Conservation (phyloP, 37 sponge, comb jelly and placozoan genomes). For the Axinella damicornis region DNA sequence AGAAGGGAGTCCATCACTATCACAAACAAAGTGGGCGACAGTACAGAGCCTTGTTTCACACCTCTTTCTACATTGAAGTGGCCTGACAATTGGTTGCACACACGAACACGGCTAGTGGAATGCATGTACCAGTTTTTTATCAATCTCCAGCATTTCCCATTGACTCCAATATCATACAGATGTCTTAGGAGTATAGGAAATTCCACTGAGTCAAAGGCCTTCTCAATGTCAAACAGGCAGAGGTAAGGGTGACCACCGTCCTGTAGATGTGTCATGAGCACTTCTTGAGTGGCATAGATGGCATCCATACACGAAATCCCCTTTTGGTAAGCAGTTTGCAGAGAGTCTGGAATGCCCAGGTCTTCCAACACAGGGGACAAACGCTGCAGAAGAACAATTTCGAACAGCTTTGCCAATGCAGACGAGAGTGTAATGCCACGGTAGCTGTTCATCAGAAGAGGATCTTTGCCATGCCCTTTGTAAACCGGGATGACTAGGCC, state of each 20-base stretch:
- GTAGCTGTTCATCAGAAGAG: neutral
- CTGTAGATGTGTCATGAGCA: neutral
- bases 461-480: conserved; percentile 7
- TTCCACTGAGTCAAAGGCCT: conserved; percentile 24
- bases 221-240: conserved; percentile 11
- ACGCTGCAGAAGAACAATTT: conserved; percentile 4
- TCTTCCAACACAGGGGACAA: neutral
- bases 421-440: conserved; percentile 19
- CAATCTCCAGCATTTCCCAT: conserved; percentile 10
- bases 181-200: neutral
- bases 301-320: conserved; percentile 11
- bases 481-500: conserved; percentile 3
- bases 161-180: neutral
- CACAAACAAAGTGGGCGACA: conserved; percentile 1
- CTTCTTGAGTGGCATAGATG: conserved; percentile 9
- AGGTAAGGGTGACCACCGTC: conserved; percentile 10
- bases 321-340: conserved; percentile 16
- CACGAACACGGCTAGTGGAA: conserved; percentile 18
- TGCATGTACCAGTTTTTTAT: conserved; percentile 10
- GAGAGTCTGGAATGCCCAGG: neutral
- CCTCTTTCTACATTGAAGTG: conserved; percentile 19
- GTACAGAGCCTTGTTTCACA: conserved; percentile 19
- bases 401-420: neutral
- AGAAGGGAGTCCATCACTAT: conserved; percentile 19
- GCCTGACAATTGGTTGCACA: neutral